phyloP scores from a whole-genome alignment of 1,140 invertebrate genomes.

The Platyscapa corneri region DNA sequence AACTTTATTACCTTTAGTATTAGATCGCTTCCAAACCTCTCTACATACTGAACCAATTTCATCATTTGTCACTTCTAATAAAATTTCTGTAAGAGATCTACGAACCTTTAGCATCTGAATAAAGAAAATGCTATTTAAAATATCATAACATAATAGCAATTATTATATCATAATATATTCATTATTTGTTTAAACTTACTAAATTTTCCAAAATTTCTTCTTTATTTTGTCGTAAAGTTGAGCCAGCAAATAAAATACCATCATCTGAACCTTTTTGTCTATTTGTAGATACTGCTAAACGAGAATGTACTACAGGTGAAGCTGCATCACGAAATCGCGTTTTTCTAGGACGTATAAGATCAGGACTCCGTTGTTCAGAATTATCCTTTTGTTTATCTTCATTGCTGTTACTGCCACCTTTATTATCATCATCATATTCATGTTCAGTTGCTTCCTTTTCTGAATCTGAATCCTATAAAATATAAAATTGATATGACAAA shows the following conservation, averaged over 20 bases:
- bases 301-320: conserved; percentile 60
- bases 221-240: conserved; percentile 62
- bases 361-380: conserved; percentile 66
- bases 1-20: conserved; percentile 77
- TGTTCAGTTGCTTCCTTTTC: conserved; percentile 74
- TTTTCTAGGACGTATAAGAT: conserved; percentile 68
- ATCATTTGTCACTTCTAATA: conserved; percentile 93
- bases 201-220: conserved; percentile 76
- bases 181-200: conserved; percentile 45
- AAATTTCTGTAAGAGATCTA: conserved; percentile 90
- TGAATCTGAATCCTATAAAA: conserved; percentile 74
- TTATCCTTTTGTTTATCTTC: conserved; percentile 61
- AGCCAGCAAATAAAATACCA: background rate
- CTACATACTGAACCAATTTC: conserved; percentile 88
- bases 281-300: background rate
- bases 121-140: conserved; percentile 51
- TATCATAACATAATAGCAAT: background rate
- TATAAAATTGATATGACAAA: no score
- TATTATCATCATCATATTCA: conserved; percentile 62
- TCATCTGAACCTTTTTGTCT: conserved; percentile 62
- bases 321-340: conserved; percentile 71
- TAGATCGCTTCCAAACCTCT: conserved; percentile 81
- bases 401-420: conserved; percentile 56
- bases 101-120: conserved; percentile 91
- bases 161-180: background rate